Conservation (phyloP, 2,888 invertebrate species). For the Neoascia interrupta region DNA sequence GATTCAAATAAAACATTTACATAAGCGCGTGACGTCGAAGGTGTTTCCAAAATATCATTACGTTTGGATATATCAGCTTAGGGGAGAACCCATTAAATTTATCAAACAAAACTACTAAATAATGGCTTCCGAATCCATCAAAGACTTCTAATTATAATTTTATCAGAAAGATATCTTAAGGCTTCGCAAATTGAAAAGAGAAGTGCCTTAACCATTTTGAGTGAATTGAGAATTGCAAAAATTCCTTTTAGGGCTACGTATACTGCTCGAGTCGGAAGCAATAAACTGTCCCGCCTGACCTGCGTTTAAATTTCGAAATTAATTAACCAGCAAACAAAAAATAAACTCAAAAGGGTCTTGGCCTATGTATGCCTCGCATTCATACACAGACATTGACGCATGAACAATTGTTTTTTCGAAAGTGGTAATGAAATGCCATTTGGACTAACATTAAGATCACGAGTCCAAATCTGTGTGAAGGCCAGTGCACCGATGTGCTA, state of each 20-base stretch:
- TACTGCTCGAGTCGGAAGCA: background rate
- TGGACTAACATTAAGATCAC: slow-evolving; percentile 26
- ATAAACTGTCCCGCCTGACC: slow-evolving; percentile 19
- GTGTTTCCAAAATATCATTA: slow-evolving; percentile 29
- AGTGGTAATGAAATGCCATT: slow-evolving; percentile 27
- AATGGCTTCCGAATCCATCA: background rate
- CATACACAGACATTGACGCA: background rate
- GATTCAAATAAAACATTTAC: too few species aligned
- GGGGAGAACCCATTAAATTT: slow-evolving; percentile 18
- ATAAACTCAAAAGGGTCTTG: slow-evolving; percentile 11
- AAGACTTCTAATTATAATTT: slow-evolving; percentile 2
- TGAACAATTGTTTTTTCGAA: background rate
- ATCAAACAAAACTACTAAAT: too few species aligned
- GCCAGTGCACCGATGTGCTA: too few species aligned
- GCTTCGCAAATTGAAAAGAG: background rate
- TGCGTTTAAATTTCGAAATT: slow-evolving; percentile 58
- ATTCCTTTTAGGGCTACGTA: too few species aligned
- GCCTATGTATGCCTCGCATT: background rate
- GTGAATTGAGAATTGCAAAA: background rate
- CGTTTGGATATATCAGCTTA: too few species aligned
- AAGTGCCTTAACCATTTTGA: background rate
- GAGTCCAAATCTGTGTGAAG: slow-evolving; percentile 54
- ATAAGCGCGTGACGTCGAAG: slow-evolving; percentile 9
- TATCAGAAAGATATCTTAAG: background rate
- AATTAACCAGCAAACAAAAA: slow-evolving; percentile 2